Conservation (phyloP, 2,888 invertebrate genomes). For the Cryptocephalus primarius region DNA sequence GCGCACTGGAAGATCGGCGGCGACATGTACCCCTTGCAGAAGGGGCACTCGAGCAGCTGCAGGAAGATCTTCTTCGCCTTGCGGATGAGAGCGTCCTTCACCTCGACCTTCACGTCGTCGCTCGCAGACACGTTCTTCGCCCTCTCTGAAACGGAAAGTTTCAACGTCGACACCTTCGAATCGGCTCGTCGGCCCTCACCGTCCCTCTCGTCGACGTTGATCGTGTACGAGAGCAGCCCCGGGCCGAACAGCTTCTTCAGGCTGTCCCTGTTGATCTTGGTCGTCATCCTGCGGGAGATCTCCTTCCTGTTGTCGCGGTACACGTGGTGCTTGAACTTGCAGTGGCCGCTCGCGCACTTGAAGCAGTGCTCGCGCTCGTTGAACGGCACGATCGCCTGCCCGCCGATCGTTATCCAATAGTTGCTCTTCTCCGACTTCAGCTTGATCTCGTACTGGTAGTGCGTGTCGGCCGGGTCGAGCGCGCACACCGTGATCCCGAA, state of each 20-base stretch:
- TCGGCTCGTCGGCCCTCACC: too few relatives aligned
- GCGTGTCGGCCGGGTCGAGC: conserved; percentile 7
- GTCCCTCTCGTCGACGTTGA: conserved; percentile 10
- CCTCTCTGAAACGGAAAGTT: conserved; percentile 8
- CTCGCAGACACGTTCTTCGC: conserved; percentile 3
- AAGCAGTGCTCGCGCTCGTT: conserved; percentile 14
- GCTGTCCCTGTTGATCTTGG: conserved; percentile 13
- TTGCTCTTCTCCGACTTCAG: conserved; percentile 12
- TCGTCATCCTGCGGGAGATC: conserved; percentile 12
- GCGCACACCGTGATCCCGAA: conserved; percentile 14
- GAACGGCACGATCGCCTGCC: conserved; percentile 10
- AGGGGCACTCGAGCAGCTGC: conserved; percentile 18
- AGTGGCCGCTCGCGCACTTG: conserved; percentile 11
- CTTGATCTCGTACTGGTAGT: conserved; percentile 9
- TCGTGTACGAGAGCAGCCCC: conserved; percentile 11
- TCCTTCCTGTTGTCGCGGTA: conserved; percentile 13
- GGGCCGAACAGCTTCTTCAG: conserved; percentile 13
- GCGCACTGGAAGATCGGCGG: conserved; percentile 22
- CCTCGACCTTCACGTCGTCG: conserved; percentile 10
- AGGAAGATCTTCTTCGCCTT: conserved; percentile 15
- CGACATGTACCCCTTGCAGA: conserved; percentile 21
- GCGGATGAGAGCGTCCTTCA: conserved; percentile 12
- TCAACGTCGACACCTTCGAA: too few relatives aligned
- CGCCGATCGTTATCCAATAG: conserved; percentile 8
- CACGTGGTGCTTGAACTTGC: conserved; percentile 12